These are phyloP conservation scores for Phenganax marumi DNA, from an alignment of 92 coral and sea anemone species.

Conservation along the genomic window DNA sequence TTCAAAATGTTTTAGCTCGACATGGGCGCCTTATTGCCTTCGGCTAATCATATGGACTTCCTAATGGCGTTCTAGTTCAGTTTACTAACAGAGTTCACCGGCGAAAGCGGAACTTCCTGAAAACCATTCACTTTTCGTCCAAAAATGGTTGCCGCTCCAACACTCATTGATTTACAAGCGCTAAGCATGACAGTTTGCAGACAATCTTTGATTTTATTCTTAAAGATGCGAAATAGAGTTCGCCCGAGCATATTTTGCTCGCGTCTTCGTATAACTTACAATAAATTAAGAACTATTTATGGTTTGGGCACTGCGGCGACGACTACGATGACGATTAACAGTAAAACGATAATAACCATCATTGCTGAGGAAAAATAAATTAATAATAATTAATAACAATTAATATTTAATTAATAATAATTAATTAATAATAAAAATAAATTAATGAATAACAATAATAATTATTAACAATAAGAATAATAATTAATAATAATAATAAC, in stretches of 20 bases:
- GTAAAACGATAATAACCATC: slow-evolving; percentile 81
- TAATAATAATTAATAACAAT: neutral
- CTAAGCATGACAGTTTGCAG: too few species aligned
- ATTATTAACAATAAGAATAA: neutral
- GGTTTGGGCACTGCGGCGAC: slow-evolving; percentile 67
- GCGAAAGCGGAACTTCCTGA: too few species aligned
- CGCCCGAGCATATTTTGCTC: neutral
- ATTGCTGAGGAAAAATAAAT: slow-evolving; percentile 63
- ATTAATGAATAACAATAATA: neutral
- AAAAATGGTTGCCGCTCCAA: too few species aligned
- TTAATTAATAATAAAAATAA: neutral
- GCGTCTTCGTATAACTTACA: neutral
- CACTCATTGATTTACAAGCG: neutral
- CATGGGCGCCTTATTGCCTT: too few species aligned
- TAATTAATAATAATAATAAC: too few species aligned
- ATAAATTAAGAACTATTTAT: neutral
- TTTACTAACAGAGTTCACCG: too few species aligned
- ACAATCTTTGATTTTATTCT: too few species aligned
- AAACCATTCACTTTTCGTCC: too few species aligned
- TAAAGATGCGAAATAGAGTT: too few species aligned
- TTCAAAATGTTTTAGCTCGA: too few species aligned
- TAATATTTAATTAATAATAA: neutral
- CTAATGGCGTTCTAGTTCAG: too few species aligned
- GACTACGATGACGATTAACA: slow-evolving; percentile 74
- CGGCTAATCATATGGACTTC: too few species aligned